Conservation (phyloP, 2,113 vertebrate species). For the Microtus pennsylvanicus region DNA sequence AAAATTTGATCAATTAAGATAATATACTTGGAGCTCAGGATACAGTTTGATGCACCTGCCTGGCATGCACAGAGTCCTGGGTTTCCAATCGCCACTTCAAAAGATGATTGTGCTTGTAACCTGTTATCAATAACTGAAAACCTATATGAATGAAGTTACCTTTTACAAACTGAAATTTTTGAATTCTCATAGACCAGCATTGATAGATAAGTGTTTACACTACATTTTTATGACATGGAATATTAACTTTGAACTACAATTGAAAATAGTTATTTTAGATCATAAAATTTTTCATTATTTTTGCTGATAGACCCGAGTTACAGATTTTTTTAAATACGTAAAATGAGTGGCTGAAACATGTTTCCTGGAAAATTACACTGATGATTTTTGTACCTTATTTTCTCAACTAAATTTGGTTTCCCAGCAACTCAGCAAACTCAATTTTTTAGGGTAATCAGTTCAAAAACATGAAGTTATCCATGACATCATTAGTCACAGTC, state of each 20-base stretch:
- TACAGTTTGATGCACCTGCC: not conserved
- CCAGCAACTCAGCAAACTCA: conserved; percentile 28
- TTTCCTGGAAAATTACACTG: not conserved
- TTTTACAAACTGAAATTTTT: conserved; percentile 45
- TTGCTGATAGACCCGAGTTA: conserved; percentile 13
- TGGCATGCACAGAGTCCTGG: not conserved
- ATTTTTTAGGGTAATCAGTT: not conserved
- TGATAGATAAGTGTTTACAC: not conserved
- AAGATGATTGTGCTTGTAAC: not conserved
- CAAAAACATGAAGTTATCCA: conserved; percentile 7
- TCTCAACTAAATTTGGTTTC: conserved; percentile 34
- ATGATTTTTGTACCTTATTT: not conserved
- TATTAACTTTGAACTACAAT: conserved; percentile 22
- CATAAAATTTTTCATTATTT: conserved; percentile 8
- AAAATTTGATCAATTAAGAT: conserved; percentile 17
- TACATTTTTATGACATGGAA: conserved; percentile 23
- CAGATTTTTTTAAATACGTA: not conserved
- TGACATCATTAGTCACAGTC: not conserved
- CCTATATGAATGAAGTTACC: not conserved
- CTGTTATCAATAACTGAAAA: not conserved
- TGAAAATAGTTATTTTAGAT: conserved; percentile 10
- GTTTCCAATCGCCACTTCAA: not conserved
- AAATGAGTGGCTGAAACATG: conserved; percentile 24
- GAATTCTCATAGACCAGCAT: not conserved
- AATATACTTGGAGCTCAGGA: not conserved